Evolutionary conservation across 2,797 vertebrate genomes (phyloP), one percentile per base, ranked within the genome.

Genomic region (Myotis vivesi): DNA sequence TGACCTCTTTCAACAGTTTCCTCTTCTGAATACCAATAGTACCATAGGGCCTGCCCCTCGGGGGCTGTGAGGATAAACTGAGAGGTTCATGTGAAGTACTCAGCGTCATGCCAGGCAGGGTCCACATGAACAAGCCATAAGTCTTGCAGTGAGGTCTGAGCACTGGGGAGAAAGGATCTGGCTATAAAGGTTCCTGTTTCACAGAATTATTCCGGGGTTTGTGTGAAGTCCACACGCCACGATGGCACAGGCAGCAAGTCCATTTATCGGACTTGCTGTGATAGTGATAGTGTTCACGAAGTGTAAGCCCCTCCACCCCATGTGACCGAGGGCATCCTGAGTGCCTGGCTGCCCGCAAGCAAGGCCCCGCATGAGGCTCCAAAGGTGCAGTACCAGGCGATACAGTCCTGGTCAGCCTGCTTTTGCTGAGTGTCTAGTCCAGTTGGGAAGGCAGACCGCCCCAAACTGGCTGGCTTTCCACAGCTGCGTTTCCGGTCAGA

Each of bases 371-470:
- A 8, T 0, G 28, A 72, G 68, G 9, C 13, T 68, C 76, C 17
- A 2, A 20, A 28, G 19, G 12, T n/a, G 8, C 33, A 85, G 25
- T 2, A 15, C 30, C 13, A 25, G 77, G 33, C 69, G 57, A 13
- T 7, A 57, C 66, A 86, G 5, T 12, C 0, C 7, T 1, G 12
- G 12, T 15, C 15, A 62, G 23, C 19, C 23, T 33, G 46, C 15
- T 28, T 68, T 64, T 68, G 38, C 36, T 71, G n/a, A 41, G 22
- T 82, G 87, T 84, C 76, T 73, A 17, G 17, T 77, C 33, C 69
- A 36, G 46, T 49, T 20, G 19, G 79, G 19, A 62, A 76, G 77
- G 36, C 36, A 44, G 33, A 66, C 55, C 22, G 1, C 64, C 44
- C 4, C 6, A n/a, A 64, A 75, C 2, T 8, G 73, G 55, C 59